These are phyloP conservation scores for Achlya flavicornis DNA, from an alignment of 2,888 invertebrate genomes.

Conservation along the genomic window DNA sequence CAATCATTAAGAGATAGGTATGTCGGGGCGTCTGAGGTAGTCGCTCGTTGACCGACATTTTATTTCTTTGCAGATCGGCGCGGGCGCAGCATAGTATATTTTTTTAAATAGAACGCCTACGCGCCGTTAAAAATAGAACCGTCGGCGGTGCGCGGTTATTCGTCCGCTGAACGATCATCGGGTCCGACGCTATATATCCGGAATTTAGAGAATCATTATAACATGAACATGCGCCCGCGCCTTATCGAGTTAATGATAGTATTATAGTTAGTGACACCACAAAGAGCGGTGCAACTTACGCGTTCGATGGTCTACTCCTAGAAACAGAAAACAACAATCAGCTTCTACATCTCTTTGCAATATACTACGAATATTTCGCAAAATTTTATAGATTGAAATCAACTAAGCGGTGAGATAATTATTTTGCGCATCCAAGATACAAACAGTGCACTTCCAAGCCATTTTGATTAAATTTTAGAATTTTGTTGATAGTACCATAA, in stretches of 20 bases:
- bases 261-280: slow-evolving; percentile 82
- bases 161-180: slow-evolving; percentile 59
- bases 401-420: slow-evolving; percentile 71
- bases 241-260: slow-evolving; percentile 70
- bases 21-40: slow-evolving; percentile 53
- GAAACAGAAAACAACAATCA: slow-evolving; percentile 84
- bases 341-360: slow-evolving; percentile 70
- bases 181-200: slow-evolving; percentile 51
- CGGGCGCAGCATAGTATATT: slow-evolving; percentile 70
- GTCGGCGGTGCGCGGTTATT: slow-evolving; percentile 53
- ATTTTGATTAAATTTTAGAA: slow-evolving; percentile 52
- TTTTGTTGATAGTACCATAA: slow-evolving; percentile 38
- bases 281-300: slow-evolving; percentile 84
- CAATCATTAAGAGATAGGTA: slow-evolving; percentile 62
- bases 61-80: slow-evolving; percentile 66
- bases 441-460: slow-evolving; percentile 65
- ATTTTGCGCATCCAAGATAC: slow-evolving; percentile 70
- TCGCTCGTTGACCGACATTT: slow-evolving; percentile 74
- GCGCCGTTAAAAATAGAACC: slow-evolving; percentile 69
- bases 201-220: slow-evolving; percentile 50
- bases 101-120: slow-evolving; percentile 75
- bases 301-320: slow-evolving; percentile 85
- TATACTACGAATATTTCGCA: slow-evolving; percentile 57
- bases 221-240: slow-evolving; percentile 67
- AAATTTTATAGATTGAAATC: slow-evolving; percentile 51